A percentile compares a stretch with the other conserved stretches of the same genome.
Conservation (phyloP, 1,140 invertebrate species). For the Macrosteles quadrilineatus region DNA sequence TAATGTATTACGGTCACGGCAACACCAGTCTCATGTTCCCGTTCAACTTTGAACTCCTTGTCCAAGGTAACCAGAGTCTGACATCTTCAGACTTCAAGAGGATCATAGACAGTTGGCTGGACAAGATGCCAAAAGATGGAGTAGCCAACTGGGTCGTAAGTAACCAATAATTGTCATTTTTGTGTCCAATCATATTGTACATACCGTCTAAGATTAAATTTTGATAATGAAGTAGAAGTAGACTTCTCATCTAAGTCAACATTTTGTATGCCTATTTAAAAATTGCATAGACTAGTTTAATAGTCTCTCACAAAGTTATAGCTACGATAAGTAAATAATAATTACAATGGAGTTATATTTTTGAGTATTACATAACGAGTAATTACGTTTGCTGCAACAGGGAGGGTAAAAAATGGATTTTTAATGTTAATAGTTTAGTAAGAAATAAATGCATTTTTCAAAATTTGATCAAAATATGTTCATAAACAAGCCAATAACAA, state of each 20-base stretch:
- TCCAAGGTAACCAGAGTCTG: conserved; percentile 49
- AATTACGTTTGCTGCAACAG: too few relatives aligned
- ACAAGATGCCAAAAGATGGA: conserved; percentile 24
- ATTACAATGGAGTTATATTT: too few relatives aligned
- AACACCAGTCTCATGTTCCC: conserved; percentile 50
- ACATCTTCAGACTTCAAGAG: conserved; percentile 53
- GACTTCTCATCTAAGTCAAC: conserved; percentile 75
- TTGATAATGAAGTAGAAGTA: conserved; percentile 43
- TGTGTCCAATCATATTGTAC: neutral
- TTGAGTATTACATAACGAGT: too few relatives aligned
- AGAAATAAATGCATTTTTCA: too few relatives aligned
- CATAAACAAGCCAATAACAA: too few relatives aligned
- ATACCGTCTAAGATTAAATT: neutral
- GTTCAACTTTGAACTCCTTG: conserved; percentile 61
- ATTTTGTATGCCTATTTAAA: conserved; percentile 63
- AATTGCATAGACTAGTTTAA: too few relatives aligned
- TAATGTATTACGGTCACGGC: conserved; percentile 51
- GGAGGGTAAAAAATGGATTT: too few relatives aligned
- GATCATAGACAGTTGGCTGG: conserved; percentile 57
- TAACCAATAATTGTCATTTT: neutral
- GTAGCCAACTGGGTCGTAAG: conserved; percentile 48
- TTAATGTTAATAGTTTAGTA: too few relatives aligned
- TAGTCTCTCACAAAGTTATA: too few relatives aligned
- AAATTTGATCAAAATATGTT: too few relatives aligned
- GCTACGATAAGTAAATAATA: too few relatives aligned